Conservation (phyloP, 2,113 vertebrate genomes). For the Equus przewalskii region DNA sequence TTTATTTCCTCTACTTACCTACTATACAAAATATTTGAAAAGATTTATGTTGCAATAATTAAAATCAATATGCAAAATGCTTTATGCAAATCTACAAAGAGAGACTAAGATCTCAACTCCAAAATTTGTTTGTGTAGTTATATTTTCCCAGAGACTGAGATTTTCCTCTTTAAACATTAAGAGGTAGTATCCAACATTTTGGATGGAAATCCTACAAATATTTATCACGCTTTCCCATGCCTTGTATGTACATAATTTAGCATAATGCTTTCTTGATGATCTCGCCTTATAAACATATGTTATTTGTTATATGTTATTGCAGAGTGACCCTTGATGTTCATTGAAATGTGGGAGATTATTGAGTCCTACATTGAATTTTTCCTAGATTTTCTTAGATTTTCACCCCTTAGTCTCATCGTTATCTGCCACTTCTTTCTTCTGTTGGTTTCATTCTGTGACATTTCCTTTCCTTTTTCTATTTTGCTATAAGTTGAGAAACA, state of each 20-base stretch:
- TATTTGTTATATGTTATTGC: not conserved
- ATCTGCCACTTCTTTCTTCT: not conserved
- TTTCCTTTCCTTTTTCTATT: not conserved
- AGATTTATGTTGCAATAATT: not conserved
- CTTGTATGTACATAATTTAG: not conserved
- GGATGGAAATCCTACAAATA: not conserved
- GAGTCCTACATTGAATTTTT: not conserved
- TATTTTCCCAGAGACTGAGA: not conserved
- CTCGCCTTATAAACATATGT: not conserved
- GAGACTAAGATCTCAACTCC: not conserved
- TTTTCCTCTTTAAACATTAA: slow-evolving; percentile 36
- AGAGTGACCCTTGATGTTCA: not conserved
- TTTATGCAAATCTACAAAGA: not conserved
- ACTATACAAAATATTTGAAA: not conserved
- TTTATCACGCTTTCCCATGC: not conserved
- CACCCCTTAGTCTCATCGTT: not conserved
- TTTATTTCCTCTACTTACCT: not conserved
- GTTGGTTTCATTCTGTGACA: not conserved
- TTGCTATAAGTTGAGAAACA: not conserved
- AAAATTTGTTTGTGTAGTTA: not conserved
- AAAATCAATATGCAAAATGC: slow-evolving; percentile 15
- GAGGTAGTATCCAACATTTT: not conserved
- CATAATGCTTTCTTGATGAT: not conserved
- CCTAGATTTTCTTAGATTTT: not conserved
- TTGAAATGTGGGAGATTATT: not conserved